Conservation (phyloP, 2,888 invertebrate genomes). For the Fabriciana adippe region DNA sequence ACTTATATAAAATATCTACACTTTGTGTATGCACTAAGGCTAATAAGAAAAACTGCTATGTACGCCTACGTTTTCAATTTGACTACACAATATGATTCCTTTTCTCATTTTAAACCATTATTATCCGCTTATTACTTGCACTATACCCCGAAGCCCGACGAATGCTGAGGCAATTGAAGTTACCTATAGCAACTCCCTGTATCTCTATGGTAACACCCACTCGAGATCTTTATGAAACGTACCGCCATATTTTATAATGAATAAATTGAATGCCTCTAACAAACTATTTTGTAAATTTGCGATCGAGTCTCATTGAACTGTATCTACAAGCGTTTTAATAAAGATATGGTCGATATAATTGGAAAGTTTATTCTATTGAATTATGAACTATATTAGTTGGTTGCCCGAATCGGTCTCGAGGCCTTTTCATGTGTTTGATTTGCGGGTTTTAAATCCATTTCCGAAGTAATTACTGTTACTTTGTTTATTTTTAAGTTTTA, state of each 20-base stretch:
- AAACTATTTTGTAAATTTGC: constrained; percentile 49
- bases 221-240: constrained; percentile 64
- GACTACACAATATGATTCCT: too few relatives aligned
- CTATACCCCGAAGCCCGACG: constrained; percentile 47
- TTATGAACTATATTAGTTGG: constrained; percentile 37
- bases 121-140: constrained; percentile 33
- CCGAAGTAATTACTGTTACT: constrained; percentile 1
- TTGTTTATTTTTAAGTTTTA: constrained; percentile 9
- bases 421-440: constrained; percentile 27
- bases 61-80: too few relatives aligned
- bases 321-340: constrained; percentile 42
- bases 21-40: too few relatives aligned
- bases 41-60: too few relatives aligned
- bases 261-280: constrained; percentile 53
- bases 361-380: constrained; percentile 43
- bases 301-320: constrained; percentile 45
- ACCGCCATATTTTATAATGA: constrained; percentile 60
- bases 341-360: constrained; percentile 46
- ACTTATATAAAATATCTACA: too few relatives aligned
- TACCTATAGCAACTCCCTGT: constrained; percentile 68
- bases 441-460: constrained; percentile 28
- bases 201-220: constrained; percentile 49
- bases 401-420: constrained; percentile 19
- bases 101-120: too few relatives aligned
- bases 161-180: constrained; percentile 66